A percentile compares a stretch with the other conserved stretches of the same genome.
These are phyloP conservation scores for Ectemnius lituratus DNA, from an alignment of 2,888 invertebrate species.

Conservation along the genomic window DNA sequence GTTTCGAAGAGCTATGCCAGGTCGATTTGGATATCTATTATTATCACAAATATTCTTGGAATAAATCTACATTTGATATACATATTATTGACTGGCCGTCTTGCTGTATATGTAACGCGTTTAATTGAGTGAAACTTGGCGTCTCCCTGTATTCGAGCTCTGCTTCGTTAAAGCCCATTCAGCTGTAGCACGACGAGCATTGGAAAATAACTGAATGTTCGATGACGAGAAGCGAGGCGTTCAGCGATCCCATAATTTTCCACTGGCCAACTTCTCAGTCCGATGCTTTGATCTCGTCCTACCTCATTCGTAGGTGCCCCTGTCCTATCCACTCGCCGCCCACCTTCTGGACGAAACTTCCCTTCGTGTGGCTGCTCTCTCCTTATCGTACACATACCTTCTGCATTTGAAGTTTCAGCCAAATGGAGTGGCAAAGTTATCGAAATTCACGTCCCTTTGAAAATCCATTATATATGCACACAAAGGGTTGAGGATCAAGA, in stretches of 20 bases:
- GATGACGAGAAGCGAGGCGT: constrained; percentile 10
- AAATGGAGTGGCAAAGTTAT: too few species aligned
- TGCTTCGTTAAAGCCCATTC: constrained; percentile 49
- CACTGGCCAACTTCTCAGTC: not conserved
- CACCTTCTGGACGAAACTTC: not conserved
- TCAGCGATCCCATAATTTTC: constrained; percentile 12
- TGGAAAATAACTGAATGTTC: constrained; percentile 26
- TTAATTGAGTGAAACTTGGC: constrained; percentile 6
- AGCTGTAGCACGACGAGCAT: constrained; percentile 10
- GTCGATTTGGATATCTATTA: too few species aligned
- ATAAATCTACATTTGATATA: too few species aligned
- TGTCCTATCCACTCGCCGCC: not conserved
- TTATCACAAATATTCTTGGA: too few species aligned
- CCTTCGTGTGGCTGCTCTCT: not conserved
- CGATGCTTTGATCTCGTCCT: not conserved
- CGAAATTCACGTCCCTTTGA: not conserved
- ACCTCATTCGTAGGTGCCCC: not conserved
- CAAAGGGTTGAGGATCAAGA: not conserved
- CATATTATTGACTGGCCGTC: too few species aligned
- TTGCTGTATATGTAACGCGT: not conserved
- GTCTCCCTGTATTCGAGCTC: constrained; percentile 18
- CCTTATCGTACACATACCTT: too few species aligned
- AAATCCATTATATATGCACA: constrained; percentile 15
- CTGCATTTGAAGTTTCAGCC: too few species aligned
- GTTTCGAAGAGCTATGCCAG: too few species aligned